Percentiles rank a stretch among this genome's conserved stretches.
Evolutionary conservation across 2,797 vertebrate genomes (phyloP).

Genomic region (Amniataba percoides): DNA sequence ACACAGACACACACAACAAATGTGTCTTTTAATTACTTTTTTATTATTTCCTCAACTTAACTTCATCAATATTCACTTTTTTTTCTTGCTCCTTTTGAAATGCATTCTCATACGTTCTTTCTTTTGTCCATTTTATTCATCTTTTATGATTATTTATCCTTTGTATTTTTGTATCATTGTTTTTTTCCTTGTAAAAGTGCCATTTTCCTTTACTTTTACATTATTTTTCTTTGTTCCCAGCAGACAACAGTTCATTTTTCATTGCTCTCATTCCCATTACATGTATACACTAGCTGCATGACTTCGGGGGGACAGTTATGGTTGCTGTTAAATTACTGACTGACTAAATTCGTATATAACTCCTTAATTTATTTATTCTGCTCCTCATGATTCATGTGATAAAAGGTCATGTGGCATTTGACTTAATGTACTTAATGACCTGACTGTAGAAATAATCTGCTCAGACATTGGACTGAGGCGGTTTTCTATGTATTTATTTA

Average conservation of each 20-base stretch:
- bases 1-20: too few relatives aligned
- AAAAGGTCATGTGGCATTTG: neutral
- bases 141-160: neutral
- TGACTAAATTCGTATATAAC: too few relatives aligned
- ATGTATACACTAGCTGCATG: conserved; percentile 2
- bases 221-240: conserved; percentile 5
- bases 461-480: too few relatives aligned
- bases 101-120: neutral
- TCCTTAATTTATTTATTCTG: neutral
- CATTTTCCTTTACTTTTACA: neutral
- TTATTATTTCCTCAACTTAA: too few relatives aligned
- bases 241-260: neutral
- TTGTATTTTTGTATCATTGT: neutral
- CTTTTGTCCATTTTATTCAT: neutral
- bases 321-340: neutral
- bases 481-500: neutral
- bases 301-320: neutral
- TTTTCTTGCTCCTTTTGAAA: neutral
- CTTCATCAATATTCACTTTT: too few relatives aligned
- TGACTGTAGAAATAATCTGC: neutral
- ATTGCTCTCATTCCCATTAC: neutral
- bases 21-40: too few relatives aligned
- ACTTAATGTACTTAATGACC: neutral
- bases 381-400: conserved; percentile 9
- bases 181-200: neutral